A percentile compares a stretch with the other conserved stretches of the same genome.
These are phyloP conservation scores for Enteromius paludinosus DNA, from an alignment of 2,797 vertebrate genomes.

Conservation along the genomic window DNA sequence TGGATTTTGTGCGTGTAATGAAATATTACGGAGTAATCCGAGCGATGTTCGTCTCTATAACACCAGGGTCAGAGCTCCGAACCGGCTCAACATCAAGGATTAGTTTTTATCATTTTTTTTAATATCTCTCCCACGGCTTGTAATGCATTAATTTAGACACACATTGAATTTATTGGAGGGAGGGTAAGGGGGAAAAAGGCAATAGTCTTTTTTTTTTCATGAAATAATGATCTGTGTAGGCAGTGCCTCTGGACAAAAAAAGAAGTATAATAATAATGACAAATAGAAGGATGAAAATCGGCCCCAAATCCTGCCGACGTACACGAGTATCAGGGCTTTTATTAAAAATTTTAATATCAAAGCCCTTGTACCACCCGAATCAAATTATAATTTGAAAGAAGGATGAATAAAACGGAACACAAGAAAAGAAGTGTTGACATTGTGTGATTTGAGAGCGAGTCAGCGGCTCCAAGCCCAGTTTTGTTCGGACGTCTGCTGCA, in stretches of 20 bases:
- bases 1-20: slow-evolving; percentile 80
- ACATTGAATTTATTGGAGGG: slow-evolving; percentile 75
- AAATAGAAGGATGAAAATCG: slow-evolving; percentile 69
- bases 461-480: slow-evolving; percentile 50
- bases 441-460: slow-evolving; percentile 29
- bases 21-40: slow-evolving; percentile 82
- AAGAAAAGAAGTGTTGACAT: slow-evolving; percentile 39
- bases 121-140: slow-evolving; percentile 76
- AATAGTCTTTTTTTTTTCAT: slow-evolving; percentile 41
- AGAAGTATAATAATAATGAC: slow-evolving; percentile 60
- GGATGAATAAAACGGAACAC: slow-evolving; percentile 36
- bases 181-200: slow-evolving; percentile 25
- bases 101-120: slow-evolving; percentile 79
- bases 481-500: slow-evolving; percentile 49
- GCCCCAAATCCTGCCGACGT: slow-evolving; percentile 50
- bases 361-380: slow-evolving; percentile 56
- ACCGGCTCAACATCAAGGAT: slow-evolving; percentile 69
- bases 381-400: slow-evolving; percentile 51
- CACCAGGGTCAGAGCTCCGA: slow-evolving; percentile 77
- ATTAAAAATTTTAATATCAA: slow-evolving; percentile 67
- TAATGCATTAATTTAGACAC: slow-evolving; percentile 81
- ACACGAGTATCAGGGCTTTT: slow-evolving; percentile 62
- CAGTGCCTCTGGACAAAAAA: slow-evolving; percentile 55
- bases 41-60: slow-evolving; percentile 80
- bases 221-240: slow-evolving; percentile 60